A percentile compares a stretch with the other conserved stretches of the same genome.
phyloP scores from a whole-genome alignment of 2,113 vertebrate genomes.

The Puma concolor region DNA sequence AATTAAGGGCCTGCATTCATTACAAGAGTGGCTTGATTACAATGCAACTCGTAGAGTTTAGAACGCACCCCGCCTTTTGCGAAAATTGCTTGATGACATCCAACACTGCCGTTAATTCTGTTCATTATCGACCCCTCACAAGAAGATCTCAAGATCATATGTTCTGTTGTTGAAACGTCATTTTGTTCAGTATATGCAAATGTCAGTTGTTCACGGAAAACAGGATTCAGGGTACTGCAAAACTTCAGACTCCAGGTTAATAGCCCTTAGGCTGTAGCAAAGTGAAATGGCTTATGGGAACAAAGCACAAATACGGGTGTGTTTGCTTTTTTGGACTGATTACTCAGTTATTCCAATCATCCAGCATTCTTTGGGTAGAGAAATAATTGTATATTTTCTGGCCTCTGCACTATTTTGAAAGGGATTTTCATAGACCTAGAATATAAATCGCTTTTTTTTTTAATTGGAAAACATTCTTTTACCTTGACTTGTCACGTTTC shows the following conservation, averaged over 20 bases:
- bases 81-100: neutral
- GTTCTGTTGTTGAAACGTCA: neutral
- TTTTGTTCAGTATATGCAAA: neutral
- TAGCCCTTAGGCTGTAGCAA: neutral
- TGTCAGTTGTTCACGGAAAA: neutral
- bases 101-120: neutral
- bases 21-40: conserved; percentile 31
- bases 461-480: conserved; percentile 23
- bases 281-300: neutral
- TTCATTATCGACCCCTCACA: neutral
- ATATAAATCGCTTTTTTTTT: neutral
- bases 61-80: neutral
- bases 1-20: conserved; percentile 62
- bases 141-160: neutral
- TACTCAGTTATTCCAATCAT: neutral
- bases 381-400: conserved; percentile 34
- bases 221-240: neutral
- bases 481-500: neutral
- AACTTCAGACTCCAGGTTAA: conserved; percentile 9
- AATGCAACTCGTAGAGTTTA: neutral
- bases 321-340: neutral
- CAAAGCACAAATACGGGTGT: neutral
- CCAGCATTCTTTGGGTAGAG: neutral
- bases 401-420: neutral
- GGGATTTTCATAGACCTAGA: conserved; percentile 2